Evolutionary conservation across 2,888 invertebrate species (phyloP).

Genomic region (Noctua pronuba): DNA sequence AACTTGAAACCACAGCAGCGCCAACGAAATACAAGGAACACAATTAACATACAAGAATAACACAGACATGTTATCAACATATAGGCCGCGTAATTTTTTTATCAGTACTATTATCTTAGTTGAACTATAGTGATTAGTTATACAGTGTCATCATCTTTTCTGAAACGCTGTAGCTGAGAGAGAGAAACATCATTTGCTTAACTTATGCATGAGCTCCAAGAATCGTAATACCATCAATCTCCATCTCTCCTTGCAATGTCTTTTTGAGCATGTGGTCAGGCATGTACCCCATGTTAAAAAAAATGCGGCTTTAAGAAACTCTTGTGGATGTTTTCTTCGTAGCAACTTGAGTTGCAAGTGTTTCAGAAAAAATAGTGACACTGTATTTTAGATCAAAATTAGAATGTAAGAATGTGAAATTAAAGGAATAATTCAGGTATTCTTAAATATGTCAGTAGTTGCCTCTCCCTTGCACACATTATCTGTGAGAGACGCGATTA

Average conservation of each 20-base stretch:
- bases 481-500: neutral
- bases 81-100: constrained; percentile 44
- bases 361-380: constrained; percentile 9
- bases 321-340: neutral
- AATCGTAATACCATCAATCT: neutral
- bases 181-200: too few species aligned
- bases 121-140: constrained; percentile 16
- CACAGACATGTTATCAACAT: constrained; percentile 28
- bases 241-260: neutral
- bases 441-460: neutral
- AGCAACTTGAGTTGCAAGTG: neutral
- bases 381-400: constrained; percentile 10
- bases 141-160: constrained; percentile 12
- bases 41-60: constrained; percentile 23
- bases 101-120: constrained; percentile 42
- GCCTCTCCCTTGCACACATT: constrained; percentile 1
- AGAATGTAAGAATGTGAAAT: constrained; percentile 26
- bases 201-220: neutral
- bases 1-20: constrained; percentile 21
- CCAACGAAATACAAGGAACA: constrained; percentile 30
- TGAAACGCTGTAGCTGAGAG: neutral
- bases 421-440: constrained; percentile 9
- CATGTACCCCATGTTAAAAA: neutral
- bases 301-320: neutral
- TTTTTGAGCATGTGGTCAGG: neutral